Base-by-base conservation (phyloP, 2,888 invertebrate species). In the Adineta ricciae region DNA sequence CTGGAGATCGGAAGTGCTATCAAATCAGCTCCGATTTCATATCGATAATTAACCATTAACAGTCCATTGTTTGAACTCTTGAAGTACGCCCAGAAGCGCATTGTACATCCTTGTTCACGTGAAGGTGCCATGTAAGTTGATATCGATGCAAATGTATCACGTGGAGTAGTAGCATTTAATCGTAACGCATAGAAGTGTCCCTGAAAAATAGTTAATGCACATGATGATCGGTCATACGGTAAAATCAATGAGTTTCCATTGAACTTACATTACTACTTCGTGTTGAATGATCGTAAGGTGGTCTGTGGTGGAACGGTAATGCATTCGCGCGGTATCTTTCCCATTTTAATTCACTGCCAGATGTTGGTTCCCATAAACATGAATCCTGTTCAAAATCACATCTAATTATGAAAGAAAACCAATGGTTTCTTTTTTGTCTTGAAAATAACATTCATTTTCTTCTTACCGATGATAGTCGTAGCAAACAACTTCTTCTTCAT, bases 351-450 rank as follows among this genome's bases (percentile, higher is more conserved):
- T 41, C 8, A 41, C 78, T 78, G n/a, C 41, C 78, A 78, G 14
- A 24, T 38, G 78, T n/a, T 9, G 8, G 2, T 78, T 78, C 78
- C 86, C 86, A 86, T 36, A 16, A 36, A 32, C 86, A 86, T n/a
- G 78, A 72, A 83, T 82, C 56, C 49, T 78, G 41, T 86, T 86
- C 86, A 83, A 86, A 86, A 38, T 82, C 73, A 52, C 86, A 86
- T 78, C 78, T 78, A 78, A 64, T 27, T n/a, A 27, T 27, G 27
- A 64, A 21, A 64, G 46, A 27, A 24, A 64, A 64, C 4, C 9
- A 64, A 2, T 27, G n/a, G 19, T 49, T 49, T 49, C 49, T 11
- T 49, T 19, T n/a, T 21, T 24, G n/a, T n/a, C 8, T 46, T 46
- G 8, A 46, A 64, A 27, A 64, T 27, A 24, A 64, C 14, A 64